A percentile compares a stretch with the other conserved stretches of the same genome.
Evolutionary conservation across 2,888 invertebrate genomes (phyloP).

Genomic region (Catocala sponsa): DNA sequence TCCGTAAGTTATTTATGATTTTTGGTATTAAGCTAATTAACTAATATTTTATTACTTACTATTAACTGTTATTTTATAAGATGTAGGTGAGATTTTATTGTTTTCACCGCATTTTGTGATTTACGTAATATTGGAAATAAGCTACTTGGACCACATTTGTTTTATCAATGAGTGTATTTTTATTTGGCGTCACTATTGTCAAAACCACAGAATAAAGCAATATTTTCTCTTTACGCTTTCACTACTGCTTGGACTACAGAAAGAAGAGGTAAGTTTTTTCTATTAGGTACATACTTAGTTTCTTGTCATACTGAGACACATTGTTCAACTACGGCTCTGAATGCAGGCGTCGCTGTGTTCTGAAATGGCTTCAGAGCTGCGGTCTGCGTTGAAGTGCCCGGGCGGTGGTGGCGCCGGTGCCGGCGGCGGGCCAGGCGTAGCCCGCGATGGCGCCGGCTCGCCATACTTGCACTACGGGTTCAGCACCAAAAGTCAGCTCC

Average conservation of each 20-base stretch:
- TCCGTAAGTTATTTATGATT: constrained; percentile 22
- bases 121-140: no score
- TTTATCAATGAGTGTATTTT: no score
- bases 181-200: no score
- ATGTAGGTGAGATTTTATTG: no score
- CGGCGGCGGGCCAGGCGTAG: constrained; percentile 69
- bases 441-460: constrained; percentile 87
- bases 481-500: constrained; percentile 85
- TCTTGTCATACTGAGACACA: no score
- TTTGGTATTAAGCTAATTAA: neutral
- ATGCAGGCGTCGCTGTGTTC: constrained; percentile 91
- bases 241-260: constrained; percentile 60
- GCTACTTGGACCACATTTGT: no score
- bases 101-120: no score
- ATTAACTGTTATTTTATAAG: no score
- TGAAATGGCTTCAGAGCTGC: constrained; percentile 92
- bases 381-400: constrained; percentile 90
- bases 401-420: constrained; percentile 79
- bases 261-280: constrained; percentile 79
- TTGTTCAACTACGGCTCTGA: neutral
- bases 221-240: constrained; percentile 20
- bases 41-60: neutral
- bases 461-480: constrained; percentile 90
- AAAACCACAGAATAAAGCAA: neutral
- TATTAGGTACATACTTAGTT: neutral